Percentiles rank a stretch among this genome's conserved stretches.
Evolutionary conservation across 2,113 vertebrate species (phyloP).

Genomic region (Lathamus discolor): DNA sequence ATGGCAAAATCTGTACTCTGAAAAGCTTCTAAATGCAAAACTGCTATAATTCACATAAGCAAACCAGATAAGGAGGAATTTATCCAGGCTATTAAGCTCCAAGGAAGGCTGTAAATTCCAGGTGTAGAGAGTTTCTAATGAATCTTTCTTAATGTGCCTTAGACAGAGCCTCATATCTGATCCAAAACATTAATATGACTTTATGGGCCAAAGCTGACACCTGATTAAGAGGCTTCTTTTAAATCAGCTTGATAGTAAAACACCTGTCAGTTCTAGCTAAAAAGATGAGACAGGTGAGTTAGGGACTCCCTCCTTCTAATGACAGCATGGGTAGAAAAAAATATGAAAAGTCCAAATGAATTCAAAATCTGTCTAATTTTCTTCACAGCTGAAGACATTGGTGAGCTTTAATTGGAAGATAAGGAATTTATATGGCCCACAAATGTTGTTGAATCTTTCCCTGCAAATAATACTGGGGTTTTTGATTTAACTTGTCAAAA

Average conservation of each 20-base stretch:
- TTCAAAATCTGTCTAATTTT: background rate
- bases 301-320: background rate
- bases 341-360: background rate
- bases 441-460: background rate
- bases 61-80: slow-evolving; percentile 56
- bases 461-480: background rate
- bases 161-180: slow-evolving; percentile 50
- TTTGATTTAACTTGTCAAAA: background rate
- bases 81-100: slow-evolving; percentile 52
- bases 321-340: background rate
- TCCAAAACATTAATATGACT: slow-evolving; percentile 66
- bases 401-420: background rate
- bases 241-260: slow-evolving; percentile 49
- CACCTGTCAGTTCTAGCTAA: background rate
- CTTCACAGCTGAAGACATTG: background rate
- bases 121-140: slow-evolving; percentile 54
- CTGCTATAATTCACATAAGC: slow-evolving; percentile 34
- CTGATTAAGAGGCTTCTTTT: slow-evolving; percentile 60
- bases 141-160: slow-evolving; percentile 53
- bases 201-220: slow-evolving; percentile 60
- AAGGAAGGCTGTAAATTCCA: slow-evolving; percentile 63
- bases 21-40: background rate
- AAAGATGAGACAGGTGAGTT: background rate
- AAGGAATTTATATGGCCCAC: background rate
- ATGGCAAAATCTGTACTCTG: background rate